Percentiles rank a stretch among this genome's conserved stretches.
phyloP scores from a whole-genome alignment of 2,888 invertebrate species.

The Rhagonycha fulva region DNA sequence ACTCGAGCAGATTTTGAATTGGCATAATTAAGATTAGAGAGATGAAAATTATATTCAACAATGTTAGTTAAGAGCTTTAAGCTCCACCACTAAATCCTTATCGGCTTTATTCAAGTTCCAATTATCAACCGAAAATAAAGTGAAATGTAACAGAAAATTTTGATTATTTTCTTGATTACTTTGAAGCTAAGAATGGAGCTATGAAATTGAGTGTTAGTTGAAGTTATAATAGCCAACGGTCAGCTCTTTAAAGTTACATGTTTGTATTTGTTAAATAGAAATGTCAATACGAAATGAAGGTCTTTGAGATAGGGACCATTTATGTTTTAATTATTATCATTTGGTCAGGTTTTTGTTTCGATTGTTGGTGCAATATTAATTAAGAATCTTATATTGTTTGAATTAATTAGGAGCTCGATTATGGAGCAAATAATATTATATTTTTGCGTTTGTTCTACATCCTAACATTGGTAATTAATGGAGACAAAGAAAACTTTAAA shows the following conservation, averaged over 20 bases:
- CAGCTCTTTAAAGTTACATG: conserved; percentile 19
- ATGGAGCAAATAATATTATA: not conserved
- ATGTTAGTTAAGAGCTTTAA: not conserved
- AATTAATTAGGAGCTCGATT: not conserved
- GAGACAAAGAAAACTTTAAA: not conserved
- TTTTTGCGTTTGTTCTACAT: not conserved
- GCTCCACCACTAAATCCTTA: not conserved
- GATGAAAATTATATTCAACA: not conserved
- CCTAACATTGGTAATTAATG: not conserved
- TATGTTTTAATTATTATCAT: conserved; percentile 22
- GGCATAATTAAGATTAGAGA: not conserved
- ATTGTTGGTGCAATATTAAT: not conserved
- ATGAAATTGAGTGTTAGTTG: conserved; percentile 19
- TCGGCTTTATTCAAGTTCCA: not conserved
- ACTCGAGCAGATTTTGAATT: not conserved
- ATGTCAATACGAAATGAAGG: conserved; percentile 27
- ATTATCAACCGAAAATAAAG: not conserved
- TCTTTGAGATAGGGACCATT: conserved; percentile 8
- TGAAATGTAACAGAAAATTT: not conserved
- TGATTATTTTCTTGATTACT: not conserved
- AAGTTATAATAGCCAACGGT: conserved; percentile 20
- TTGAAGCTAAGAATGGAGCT: conserved; percentile 13
- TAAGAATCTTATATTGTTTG: not conserved
- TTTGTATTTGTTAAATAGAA: conserved; percentile 31
- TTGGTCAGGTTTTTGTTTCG: not conserved